These are phyloP conservation scores for Pyrocephalus nanus DNA, from an alignment of 2,797 vertebrate species.

Conservation along the genomic window DNA sequence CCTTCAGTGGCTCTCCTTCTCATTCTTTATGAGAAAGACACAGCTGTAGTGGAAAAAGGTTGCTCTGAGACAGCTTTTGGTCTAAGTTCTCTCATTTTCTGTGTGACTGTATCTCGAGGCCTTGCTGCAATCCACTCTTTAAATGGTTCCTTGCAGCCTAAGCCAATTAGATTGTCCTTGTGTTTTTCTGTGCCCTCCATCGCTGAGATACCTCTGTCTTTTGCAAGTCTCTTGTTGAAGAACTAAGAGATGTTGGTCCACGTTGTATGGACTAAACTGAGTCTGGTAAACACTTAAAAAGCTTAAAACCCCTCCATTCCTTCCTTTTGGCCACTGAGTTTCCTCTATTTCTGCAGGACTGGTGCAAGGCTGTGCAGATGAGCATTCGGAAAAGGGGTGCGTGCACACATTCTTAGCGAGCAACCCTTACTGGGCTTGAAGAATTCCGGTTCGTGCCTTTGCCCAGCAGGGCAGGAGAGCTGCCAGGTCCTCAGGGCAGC, in stretches of 20 bases:
- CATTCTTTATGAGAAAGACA: not conserved
- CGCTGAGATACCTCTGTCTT: not conserved
- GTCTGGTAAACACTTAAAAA: not conserved
- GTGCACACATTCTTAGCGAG: not conserved
- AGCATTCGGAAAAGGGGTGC: not conserved
- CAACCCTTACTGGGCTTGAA: not conserved
- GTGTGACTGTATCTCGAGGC: not conserved
- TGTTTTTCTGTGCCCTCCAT: not conserved
- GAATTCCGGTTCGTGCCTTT: not conserved
- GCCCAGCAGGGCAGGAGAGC: not conserved
- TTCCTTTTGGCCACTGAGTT: fast-evolving
- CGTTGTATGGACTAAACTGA: not conserved
- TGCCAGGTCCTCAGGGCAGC: constrained; percentile 38
- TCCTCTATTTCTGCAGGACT: not conserved
- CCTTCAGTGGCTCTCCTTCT: not conserved
- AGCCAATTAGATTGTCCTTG: not conserved
- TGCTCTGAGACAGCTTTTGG: not conserved
- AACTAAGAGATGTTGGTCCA: fast-evolving
- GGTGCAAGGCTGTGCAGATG: not conserved
- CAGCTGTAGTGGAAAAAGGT: not conserved
- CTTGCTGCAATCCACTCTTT: not conserved
- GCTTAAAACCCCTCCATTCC: not conserved
- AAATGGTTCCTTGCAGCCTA: not conserved
- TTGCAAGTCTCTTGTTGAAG: not conserved
- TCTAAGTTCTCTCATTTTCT: not conserved